phyloP scores from a whole-genome alignment of 64 coral and sea anemone species.

The Pachyseris speciosa region DNA sequence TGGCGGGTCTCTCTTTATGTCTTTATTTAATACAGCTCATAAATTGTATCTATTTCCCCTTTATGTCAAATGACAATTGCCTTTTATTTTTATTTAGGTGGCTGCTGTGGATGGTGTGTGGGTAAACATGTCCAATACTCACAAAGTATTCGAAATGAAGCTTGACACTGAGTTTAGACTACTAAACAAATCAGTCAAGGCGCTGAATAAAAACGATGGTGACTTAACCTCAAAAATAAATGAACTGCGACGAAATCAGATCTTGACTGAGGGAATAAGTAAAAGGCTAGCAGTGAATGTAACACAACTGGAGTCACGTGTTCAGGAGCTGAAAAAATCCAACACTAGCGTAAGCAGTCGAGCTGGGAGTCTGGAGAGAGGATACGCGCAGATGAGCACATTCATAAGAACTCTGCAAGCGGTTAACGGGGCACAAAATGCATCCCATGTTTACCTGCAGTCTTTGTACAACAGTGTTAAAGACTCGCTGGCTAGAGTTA shows the following conservation, averaged over 20 bases:
- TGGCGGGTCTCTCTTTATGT: no score
- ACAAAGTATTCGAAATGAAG: background rate
- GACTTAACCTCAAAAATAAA: background rate
- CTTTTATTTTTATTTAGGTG: background rate
- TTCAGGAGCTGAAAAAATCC: background rate
- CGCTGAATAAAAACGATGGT: background rate
- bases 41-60: no score
- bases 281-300: background rate
- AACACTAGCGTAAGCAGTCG: background rate
- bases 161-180: background rate
- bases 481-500: background rate
- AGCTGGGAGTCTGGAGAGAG: background rate
- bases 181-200: conserved; percentile 3
- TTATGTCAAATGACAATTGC: background rate
- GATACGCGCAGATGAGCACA: conserved; percentile 15
- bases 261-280: background rate
- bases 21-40: no score
- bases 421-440: background rate
- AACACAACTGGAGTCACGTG: background rate
- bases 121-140: conserved; percentile 11
- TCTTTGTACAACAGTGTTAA: background rate
- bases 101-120: conserved; percentile 19
- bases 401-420: background rate
- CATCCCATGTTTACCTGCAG: background rate
- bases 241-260: conserved; percentile 10